Conservation (phyloP, 2,888 invertebrate species). For the Megamerina dolium region DNA sequence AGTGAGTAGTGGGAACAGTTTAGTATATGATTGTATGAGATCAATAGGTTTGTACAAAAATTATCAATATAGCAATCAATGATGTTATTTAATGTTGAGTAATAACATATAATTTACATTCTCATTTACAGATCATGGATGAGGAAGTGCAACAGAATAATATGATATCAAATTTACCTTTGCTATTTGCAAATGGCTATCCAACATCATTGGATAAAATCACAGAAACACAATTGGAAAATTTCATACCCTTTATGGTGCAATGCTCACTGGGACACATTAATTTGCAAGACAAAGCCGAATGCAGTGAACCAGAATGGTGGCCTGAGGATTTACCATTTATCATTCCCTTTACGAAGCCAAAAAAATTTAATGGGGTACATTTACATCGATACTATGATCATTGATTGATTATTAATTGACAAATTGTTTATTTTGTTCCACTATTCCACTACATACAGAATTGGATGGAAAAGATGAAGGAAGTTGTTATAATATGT, state of each 20-base stretch:
- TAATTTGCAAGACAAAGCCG: constrained; percentile 44
- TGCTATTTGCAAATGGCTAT: constrained; percentile 65
- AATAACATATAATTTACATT: too few species aligned
- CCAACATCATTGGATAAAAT: constrained; percentile 63
- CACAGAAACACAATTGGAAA: constrained; percentile 59
- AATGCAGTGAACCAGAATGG: constrained; percentile 59
- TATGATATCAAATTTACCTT: constrained; percentile 69
- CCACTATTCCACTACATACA: constrained; percentile 20
- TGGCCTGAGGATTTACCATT: constrained; percentile 64
- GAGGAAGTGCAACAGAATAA: constrained; percentile 47
- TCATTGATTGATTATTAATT: constrained; percentile 4
- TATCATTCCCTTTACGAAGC: constrained; percentile 59
- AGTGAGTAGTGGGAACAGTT: too few species aligned
- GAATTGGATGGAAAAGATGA: constrained; percentile 60
- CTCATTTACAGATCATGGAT: constrained; percentile 29
- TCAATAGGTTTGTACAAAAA: too few species aligned
- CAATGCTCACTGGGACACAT: constrained; percentile 67
- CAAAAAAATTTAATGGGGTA: constrained; percentile 51
- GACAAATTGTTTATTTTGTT: not conserved
- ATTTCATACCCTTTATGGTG: constrained; percentile 69
- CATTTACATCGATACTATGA: constrained; percentile 23
- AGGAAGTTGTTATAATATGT: constrained; percentile 62
- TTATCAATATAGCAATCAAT: too few species aligned
- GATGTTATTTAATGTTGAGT: too few species aligned
- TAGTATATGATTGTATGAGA: too few species aligned